Conservation (phyloP, 1,140 invertebrate species). For the Pristionchus pacificus region DNA sequence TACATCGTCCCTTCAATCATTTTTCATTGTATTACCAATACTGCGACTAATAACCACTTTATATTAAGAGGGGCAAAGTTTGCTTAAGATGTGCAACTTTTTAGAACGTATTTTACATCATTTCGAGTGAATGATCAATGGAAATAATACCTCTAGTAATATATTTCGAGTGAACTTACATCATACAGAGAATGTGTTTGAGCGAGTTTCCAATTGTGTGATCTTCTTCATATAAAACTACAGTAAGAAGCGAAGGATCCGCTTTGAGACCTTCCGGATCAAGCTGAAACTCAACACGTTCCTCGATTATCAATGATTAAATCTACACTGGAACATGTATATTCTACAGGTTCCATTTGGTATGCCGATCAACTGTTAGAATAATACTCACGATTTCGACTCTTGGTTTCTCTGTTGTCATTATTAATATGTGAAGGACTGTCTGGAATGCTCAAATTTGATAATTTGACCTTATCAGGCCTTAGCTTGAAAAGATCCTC, state of each 20-base stretch:
- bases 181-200: slow-evolving; percentile 48
- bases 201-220: slow-evolving; percentile 51
- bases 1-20: slow-evolving; percentile 43
- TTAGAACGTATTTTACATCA: slow-evolving; percentile 3
- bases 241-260: slow-evolving; percentile 39
- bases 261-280: slow-evolving; percentile 31
- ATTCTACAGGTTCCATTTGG: too few species aligned
- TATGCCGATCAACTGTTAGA: not conserved
- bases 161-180: slow-evolving; percentile 28
- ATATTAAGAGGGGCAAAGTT: not conserved
- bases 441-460: too few species aligned
- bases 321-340: too few species aligned
- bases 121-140: slow-evolving; percentile 23
- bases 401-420: slow-evolving; percentile 19
- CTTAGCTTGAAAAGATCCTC: too few species aligned
- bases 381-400: slow-evolving; percentile 35
- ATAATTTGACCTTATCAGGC: too few species aligned
- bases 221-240: slow-evolving; percentile 48
- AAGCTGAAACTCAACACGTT: slow-evolving; percentile 29
- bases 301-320: too few species aligned
- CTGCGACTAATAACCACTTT: not conserved
- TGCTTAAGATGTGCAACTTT: not conserved
- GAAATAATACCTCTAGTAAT: slow-evolving; percentile 10
- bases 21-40: not conserved
- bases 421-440: too few species aligned